These are phyloP conservation scores for Tragelaphus oryx DNA, from an alignment of 2,797 vertebrate genomes.

Conservation along the genomic window DNA sequence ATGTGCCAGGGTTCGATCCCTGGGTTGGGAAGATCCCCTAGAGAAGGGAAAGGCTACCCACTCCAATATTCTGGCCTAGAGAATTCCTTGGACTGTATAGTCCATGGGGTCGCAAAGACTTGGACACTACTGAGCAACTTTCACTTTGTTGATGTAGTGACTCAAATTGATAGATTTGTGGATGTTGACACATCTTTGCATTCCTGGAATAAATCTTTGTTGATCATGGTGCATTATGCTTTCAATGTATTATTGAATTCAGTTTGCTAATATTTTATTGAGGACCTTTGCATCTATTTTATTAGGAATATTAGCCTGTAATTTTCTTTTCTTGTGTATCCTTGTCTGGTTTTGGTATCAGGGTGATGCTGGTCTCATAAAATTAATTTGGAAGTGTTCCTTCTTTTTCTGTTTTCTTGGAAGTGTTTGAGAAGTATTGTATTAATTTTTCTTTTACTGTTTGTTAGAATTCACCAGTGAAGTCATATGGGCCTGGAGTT, in stretches of 20 bases:
- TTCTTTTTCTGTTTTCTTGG: background rate
- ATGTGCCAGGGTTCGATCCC: background rate
- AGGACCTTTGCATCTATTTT: background rate
- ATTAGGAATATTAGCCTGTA: background rate
- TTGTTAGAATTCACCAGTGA: background rate
- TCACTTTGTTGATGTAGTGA: background rate
- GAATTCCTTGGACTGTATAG: background rate
- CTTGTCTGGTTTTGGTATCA: background rate
- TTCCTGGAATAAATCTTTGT: background rate
- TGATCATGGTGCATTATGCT: background rate
- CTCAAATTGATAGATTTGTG: background rate
- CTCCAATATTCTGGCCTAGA: background rate
- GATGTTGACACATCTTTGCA: background rate
- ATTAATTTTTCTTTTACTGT: background rate
- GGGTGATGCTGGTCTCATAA: background rate
- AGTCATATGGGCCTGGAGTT: background rate
- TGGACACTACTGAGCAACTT: background rate
- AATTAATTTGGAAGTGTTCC: background rate
- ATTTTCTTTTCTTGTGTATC: background rate
- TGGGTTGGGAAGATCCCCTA: background rate
- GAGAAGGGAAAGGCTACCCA: background rate
- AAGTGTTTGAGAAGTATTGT: background rate
- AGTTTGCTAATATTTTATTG: background rate
- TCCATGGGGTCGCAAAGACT: fast-evolving
- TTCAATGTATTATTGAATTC: background rate